phyloP scores from a whole-genome alignment of 2,888 invertebrate genomes.

The Rapana venosa region DNA sequence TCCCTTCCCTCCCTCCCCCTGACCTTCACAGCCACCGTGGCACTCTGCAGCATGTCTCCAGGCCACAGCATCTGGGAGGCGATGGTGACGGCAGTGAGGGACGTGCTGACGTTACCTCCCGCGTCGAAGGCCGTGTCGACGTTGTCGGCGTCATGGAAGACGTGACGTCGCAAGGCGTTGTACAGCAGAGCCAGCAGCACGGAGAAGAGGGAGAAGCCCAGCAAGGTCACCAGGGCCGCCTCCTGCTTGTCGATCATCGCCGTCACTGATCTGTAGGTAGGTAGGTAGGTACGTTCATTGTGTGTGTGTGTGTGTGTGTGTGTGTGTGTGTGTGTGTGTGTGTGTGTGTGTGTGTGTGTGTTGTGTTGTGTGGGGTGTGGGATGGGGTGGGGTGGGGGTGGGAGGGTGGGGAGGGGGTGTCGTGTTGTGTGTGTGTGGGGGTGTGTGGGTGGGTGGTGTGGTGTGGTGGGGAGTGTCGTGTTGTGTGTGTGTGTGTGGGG shows the following conservation, averaged over 20 bases:
- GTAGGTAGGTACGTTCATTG: too few relatives aligned
- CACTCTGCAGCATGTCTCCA: slow-evolving; percentile 72
- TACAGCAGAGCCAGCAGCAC: slow-evolving; percentile 69
- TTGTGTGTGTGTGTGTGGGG: too few relatives aligned
- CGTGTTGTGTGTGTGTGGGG: too few relatives aligned
- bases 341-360: too few relatives aligned
- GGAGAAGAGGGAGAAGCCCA: slow-evolving; percentile 72
- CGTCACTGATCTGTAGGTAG: slow-evolving; percentile 49
- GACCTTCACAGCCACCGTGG: slow-evolving; percentile 71
- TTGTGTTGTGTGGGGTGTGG: too few relatives aligned
- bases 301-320: too few relatives aligned
- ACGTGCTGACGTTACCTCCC: slow-evolving; percentile 71
- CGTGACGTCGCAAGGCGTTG: slow-evolving; percentile 69
- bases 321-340: too few relatives aligned
- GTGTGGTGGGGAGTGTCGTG: too few relatives aligned
- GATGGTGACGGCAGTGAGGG: slow-evolving; percentile 72
- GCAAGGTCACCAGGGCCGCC: slow-evolving; percentile 70
- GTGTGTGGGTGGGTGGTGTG: too few relatives aligned
- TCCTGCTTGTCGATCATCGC: slow-evolving; percentile 67
- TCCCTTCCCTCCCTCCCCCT: too few relatives aligned
- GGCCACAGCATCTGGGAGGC: slow-evolving; percentile 74
- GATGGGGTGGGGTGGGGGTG: too few relatives aligned
- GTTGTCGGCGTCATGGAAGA: slow-evolving; percentile 73
- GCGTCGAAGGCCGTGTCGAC: slow-evolving; percentile 74
- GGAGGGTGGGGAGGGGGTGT: too few relatives aligned